Conservation (phyloP, 1,140 invertebrate genomes). For the Drosophila obscura region DNA sequence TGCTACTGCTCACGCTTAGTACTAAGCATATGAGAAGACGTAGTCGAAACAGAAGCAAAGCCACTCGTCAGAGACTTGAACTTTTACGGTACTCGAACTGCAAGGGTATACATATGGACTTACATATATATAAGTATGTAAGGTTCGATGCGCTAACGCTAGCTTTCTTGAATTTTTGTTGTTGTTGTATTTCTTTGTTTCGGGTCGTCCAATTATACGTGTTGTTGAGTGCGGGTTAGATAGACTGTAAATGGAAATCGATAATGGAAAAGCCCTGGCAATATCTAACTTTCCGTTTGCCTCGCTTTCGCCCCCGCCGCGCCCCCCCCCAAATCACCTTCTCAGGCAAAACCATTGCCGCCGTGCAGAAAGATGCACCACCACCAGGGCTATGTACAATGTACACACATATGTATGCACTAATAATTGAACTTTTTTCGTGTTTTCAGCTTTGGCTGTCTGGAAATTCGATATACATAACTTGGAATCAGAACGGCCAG, state of each 20-base stretch:
- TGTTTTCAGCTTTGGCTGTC: slow-evolving; percentile 35
- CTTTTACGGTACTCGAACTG: too few relatives aligned
- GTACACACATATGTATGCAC: slow-evolving; percentile 38
- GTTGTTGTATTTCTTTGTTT: slow-evolving; percentile 7
- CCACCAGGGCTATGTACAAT: background rate
- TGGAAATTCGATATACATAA: slow-evolving; percentile 46
- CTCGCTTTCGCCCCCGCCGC: slow-evolving; percentile 1
- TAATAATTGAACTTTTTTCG: slow-evolving; percentile 33
- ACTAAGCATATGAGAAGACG: too few relatives aligned
- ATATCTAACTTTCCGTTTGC: slow-evolving; percentile 35
- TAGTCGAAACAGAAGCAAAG: too few relatives aligned
- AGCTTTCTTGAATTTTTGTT: too few relatives aligned
- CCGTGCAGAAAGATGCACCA: slow-evolving; percentile 9
- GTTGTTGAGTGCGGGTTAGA: slow-evolving; percentile 18
- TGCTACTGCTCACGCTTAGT: too few relatives aligned
- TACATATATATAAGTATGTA: too few relatives aligned
- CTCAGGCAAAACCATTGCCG: slow-evolving; percentile 23
- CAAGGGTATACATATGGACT: too few relatives aligned
- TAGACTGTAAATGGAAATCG: slow-evolving; percentile 67
- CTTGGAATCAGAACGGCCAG: slow-evolving; percentile 1
- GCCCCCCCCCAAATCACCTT: too few relatives aligned
- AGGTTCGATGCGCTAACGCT: too few relatives aligned
- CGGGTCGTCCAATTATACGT: slow-evolving; percentile 12
- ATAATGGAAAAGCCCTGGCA: slow-evolving; percentile 57
- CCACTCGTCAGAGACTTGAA: too few relatives aligned